Evolutionary conservation across 2,113 vertebrate species (phyloP).

Genomic region (Carettochelys insculpta): DNA sequence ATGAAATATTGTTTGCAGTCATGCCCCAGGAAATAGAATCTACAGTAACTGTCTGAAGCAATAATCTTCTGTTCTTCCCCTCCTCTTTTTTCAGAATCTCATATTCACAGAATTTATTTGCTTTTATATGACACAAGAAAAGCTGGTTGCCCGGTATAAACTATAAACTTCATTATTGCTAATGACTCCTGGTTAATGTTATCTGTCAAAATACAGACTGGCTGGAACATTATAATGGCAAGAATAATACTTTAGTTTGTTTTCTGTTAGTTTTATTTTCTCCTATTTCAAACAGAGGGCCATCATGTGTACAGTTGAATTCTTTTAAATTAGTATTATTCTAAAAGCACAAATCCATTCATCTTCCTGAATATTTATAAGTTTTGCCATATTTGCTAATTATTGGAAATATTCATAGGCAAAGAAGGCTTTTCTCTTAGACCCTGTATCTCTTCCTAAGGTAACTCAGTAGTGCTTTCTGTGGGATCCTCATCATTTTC

Average conservation of each 20-base stretch:
- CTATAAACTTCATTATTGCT: neutral
- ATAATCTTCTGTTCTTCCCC: neutral
- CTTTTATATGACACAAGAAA: neutral
- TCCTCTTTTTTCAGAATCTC: neutral
- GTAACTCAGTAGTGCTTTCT: neutral
- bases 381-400: neutral
- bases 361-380: neutral
- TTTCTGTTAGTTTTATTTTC: neutral
- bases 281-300: neutral
- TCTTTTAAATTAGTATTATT: neutral
- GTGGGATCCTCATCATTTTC: neutral
- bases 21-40: neutral
- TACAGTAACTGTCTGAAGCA: neutral
- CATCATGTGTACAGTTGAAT: neutral
- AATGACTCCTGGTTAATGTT: neutral
- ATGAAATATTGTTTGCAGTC: neutral
- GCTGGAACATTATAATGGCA: neutral
- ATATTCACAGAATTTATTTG: neutral
- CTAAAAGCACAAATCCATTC: neutral
- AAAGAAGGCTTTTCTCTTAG: neutral
- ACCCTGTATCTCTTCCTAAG: neutral
- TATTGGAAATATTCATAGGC: constrained; percentile 4
- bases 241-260: neutral
- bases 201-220: neutral
- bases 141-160: neutral